A percentile compares a stretch with the other conserved stretches of the same genome.
phyloP scores from a whole-genome alignment of 1,140 invertebrate genomes.

The Eriosoma lanigerum region DNA sequence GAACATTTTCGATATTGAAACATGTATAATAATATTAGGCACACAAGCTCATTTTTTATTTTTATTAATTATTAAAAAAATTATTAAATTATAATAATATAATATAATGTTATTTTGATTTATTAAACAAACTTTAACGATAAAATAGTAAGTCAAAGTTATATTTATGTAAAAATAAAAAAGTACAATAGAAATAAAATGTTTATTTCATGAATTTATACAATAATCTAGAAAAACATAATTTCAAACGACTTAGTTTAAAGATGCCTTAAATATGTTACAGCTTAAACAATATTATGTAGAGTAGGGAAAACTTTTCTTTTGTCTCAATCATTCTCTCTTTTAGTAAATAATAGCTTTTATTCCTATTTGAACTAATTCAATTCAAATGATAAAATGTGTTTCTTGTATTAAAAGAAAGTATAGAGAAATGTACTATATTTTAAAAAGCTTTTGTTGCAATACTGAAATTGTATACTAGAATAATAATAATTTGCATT shows the following conservation, averaged over 20 bases:
- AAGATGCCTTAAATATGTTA: conserved; percentile 20
- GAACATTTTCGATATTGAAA: too few relatives aligned
- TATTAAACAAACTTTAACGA: not conserved
- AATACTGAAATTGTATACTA: not conserved
- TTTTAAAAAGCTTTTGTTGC: conserved; percentile 1
- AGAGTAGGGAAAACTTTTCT: not conserved
- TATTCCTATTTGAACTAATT: not conserved
- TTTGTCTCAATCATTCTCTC: not conserved
- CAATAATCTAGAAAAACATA: not conserved
- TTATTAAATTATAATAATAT: not conserved
- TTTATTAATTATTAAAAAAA: too few relatives aligned
- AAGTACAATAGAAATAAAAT: not conserved
- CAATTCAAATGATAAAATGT: conserved; percentile 5
- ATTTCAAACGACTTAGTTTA: not conserved
- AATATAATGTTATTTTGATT: not conserved
- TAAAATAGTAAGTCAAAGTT: not conserved
- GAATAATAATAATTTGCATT: not conserved
- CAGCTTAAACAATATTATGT: conserved; percentile 1
- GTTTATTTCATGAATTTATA: not conserved
- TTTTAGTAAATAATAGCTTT: conserved; percentile 1
- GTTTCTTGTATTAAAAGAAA: conserved; percentile 7
- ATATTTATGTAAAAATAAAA: not conserved
- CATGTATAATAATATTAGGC: too few relatives aligned
- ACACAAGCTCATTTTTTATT: not conserved
- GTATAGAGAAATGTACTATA: not conserved